A percentile compares a stretch with the other conserved stretches of the same genome.
These are phyloP conservation scores for Orientallactaga bullata DNA, from an alignment of 2,113 vertebrate species.

Conservation along the genomic window DNA sequence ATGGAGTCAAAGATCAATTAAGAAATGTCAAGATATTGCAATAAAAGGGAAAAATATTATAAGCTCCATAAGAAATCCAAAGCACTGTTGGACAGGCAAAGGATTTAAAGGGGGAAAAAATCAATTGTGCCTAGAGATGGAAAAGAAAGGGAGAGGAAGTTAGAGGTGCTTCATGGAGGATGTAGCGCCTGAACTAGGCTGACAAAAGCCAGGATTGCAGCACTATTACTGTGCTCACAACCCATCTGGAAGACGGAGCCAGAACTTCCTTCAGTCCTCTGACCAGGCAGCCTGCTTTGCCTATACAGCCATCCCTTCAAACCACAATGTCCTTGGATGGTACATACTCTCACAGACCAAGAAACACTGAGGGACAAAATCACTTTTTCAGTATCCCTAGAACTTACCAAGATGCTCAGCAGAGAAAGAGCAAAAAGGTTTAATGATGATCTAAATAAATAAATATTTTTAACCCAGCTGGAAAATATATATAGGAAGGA, in stretches of 20 bases:
- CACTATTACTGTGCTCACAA: background rate
- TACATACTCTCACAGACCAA: background rate
- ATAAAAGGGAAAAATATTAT: background rate
- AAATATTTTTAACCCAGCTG: background rate
- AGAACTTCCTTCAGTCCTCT: background rate
- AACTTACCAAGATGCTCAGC: slow-evolving; percentile 17
- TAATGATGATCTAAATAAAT: background rate
- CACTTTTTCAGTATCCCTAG: background rate
- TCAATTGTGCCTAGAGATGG: background rate
- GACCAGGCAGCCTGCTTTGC: background rate
- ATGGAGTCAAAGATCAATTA: slow-evolving; percentile 8
- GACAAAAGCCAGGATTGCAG: background rate
- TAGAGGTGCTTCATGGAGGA: background rate
- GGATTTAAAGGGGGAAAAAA: background rate
- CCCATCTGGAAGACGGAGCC: background rate
- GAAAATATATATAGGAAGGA: background rate
- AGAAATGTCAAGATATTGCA: background rate
- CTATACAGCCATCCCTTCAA: background rate
- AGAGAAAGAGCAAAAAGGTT: background rate
- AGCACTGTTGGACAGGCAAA: background rate
- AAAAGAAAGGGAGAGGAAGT: background rate
- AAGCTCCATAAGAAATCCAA: background rate
- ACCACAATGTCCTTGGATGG: background rate
- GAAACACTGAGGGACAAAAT: background rate
- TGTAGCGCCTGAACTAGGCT: background rate